Evolutionary conservation across 2,888 invertebrate genomes (phyloP).

Genomic region (Diarsia mendica): DNA sequence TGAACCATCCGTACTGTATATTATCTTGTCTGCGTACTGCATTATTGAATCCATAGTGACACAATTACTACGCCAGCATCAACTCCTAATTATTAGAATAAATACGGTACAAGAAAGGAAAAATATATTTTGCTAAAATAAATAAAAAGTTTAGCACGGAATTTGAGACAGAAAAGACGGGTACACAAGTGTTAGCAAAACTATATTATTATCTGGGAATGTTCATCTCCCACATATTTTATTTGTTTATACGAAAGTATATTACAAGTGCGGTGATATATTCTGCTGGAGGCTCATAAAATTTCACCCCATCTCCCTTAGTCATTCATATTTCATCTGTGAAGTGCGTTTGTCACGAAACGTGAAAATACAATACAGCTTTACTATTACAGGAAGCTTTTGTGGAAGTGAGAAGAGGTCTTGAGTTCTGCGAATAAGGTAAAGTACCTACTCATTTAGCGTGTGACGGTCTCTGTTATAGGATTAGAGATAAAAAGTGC

Average conservation of each 20-base stretch:
- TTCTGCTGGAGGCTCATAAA: conserved; percentile 68
- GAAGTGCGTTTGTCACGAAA: conserved; percentile 70
- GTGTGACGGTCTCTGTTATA: no score
- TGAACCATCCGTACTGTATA: not conserved
- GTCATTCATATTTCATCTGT: conserved; percentile 70
- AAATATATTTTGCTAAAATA: not conserved
- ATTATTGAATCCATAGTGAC: not conserved
- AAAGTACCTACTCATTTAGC: no score
- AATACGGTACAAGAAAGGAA: not conserved
- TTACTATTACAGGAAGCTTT: conserved; percentile 25
- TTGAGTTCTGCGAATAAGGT: not conserved
- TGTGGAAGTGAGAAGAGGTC: conserved; percentile 1
- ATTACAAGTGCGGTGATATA: conserved; percentile 68
- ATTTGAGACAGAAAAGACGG: not conserved
- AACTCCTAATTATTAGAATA: not conserved
- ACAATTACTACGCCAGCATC: no score
- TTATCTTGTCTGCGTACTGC: not conserved
- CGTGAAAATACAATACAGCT: conserved; percentile 55
- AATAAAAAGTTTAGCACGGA: not conserved
- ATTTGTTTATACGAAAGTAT: conserved; percentile 68
- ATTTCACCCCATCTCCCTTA: conserved; percentile 67
- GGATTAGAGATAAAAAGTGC: no score
- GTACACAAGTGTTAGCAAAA: conserved; percentile 46
- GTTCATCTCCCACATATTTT: conserved; percentile 62
- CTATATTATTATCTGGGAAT: conserved; percentile 47